Evolutionary conservation across 1,140 invertebrate genomes (phyloP), one percentile per base, ranked within the genome.

Genomic region (Lordiphosa clarofinis): DNA sequence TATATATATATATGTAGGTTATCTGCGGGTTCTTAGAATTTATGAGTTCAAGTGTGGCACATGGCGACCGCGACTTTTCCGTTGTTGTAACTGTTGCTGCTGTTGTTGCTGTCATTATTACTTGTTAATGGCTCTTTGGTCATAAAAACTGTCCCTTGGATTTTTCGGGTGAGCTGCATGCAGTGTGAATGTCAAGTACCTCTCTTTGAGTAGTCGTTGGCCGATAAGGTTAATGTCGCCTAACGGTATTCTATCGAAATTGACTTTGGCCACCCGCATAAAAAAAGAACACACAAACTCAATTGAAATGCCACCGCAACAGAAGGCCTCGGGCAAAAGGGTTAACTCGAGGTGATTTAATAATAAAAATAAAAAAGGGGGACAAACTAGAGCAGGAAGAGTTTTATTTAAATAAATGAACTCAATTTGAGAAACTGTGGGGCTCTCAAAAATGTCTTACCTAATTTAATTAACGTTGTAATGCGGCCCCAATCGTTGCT

Each of bases 111-210:
- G 76, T 75, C 73, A 73, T 82, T 84, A 84, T 76, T 73, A 78
- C 73, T 78, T 65, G 78, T 82, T 82, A 82, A 82, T 82, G 73
- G 76, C 76, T 65, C 70, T 74, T 67, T 78, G 52, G 52, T 82
- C 76, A 75, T 82, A 82, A 82, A 70, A 82, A 72, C 59, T 56
- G 64, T 55, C 46, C 63, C 38, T 24, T 46, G 31, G 8, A 28
- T 19, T 28, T 24, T 19, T 13, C 8, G 11, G 4, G 9, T 9
- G 49, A 36, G 47, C 1, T 56, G 49, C 53, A 53, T 62, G 56
- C n/a, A n/a, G n/a, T 62, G 56, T 73, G 78, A 82, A 84, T 84
- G 78, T 82, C 78, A 84, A 82, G 78, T 84, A 84, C 78, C 73
- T 76, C 61, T 42, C 35, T 12, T 21, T 37, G 8, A 46, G 31